Evolutionary conservation across 2,888 invertebrate species (phyloP), one percentile per base, ranked within the genome.

Genomic region (Theretra japonica): DNA sequence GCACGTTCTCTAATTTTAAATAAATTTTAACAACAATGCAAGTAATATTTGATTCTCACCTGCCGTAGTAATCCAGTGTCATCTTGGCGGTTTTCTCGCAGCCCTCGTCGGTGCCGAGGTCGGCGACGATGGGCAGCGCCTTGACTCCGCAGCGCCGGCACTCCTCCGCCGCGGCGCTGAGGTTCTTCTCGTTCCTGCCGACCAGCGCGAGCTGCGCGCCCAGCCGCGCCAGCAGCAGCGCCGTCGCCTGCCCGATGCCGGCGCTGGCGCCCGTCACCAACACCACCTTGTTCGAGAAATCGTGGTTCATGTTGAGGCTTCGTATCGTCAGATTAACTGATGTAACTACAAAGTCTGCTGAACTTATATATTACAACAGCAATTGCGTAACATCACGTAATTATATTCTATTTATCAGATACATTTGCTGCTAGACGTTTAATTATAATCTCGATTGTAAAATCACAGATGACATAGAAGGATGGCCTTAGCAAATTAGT

Each of bases 51-150:
- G 41, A 41, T 28, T 5, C 50, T 19, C 1, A 53, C 50, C 50
- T 53, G 17, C 50, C 50, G 4, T 17, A 53, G 19, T 53, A 11
- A n/a, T 53, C 50, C 19, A 53, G 50, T 4, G 50, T 53, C 50
- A 53, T 19, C 50, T 53, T 53, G 19, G 50, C 50, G 19, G 50
- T 53, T 4, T 53, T 53, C 50, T 53, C 50, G 50, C 50, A 53
- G 50, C 50, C 50, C 19, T 53, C 50, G 19, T 53, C 50, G 2
- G 50, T 53, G 19, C 50, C 50, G 17, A 53, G 50, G 4, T 53
- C 50, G 4, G 50, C 50, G 74, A 21, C 75, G 73, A 53, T 53
- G 4, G 50, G 19, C 50, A 53, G 50, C 50, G 11, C 50, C 17
- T 11, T 53, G 15, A 53, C 50, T 11, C 50, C 50, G 50, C 28